These are phyloP conservation scores for Baronia brevicornis DNA, from an alignment of 2,888 invertebrate genomes.

Conservation along the genomic window DNA sequence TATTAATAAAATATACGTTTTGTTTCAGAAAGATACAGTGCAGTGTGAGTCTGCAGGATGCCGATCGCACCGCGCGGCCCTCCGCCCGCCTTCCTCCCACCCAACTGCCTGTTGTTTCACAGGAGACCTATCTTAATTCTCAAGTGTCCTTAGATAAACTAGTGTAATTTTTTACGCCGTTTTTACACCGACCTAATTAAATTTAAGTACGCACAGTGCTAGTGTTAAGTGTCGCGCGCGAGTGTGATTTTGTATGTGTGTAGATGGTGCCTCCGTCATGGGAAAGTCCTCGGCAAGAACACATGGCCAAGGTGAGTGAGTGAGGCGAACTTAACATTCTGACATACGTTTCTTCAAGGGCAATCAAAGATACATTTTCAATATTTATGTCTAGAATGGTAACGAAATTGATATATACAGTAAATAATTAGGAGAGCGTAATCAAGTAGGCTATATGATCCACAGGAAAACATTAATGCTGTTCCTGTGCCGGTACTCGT, in stretches of 20 bases:
- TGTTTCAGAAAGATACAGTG: slow-evolving; percentile 62
- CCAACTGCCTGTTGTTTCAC: slow-evolving; percentile 61
- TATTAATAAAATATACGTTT: too few species aligned
- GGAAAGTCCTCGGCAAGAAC: slow-evolving; percentile 76
- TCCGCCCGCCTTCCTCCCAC: slow-evolving; percentile 64
- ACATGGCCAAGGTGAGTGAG: slow-evolving; percentile 73
- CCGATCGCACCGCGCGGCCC: slow-evolving; percentile 74
- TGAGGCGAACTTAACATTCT: slow-evolving; percentile 4
- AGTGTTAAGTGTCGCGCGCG: slow-evolving; percentile 59
- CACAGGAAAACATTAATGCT: too few species aligned
- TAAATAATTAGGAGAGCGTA: too few species aligned
- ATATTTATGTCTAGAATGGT: too few species aligned
- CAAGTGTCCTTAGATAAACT: slow-evolving; percentile 72
- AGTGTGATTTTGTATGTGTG: slow-evolving; percentile 63
- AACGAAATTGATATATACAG: too few species aligned
- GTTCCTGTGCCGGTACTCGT: too few species aligned
- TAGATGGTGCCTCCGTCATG: slow-evolving; percentile 75
- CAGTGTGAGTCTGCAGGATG: slow-evolving; percentile 61
- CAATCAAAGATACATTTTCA: too few species aligned
- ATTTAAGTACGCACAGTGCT: slow-evolving; percentile 62
- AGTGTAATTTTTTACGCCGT: slow-evolving; percentile 69
- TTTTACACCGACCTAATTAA: slow-evolving; percentile 68
- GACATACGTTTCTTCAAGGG: slow-evolving; percentile 8
- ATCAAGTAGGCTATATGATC: too few species aligned
- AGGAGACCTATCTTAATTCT: slow-evolving; percentile 62